A percentile compares a stretch with the other conserved stretches of the same genome.
Conservation (phyloP, 1,140 invertebrate genomes). For the Lucilia sericata region DNA sequence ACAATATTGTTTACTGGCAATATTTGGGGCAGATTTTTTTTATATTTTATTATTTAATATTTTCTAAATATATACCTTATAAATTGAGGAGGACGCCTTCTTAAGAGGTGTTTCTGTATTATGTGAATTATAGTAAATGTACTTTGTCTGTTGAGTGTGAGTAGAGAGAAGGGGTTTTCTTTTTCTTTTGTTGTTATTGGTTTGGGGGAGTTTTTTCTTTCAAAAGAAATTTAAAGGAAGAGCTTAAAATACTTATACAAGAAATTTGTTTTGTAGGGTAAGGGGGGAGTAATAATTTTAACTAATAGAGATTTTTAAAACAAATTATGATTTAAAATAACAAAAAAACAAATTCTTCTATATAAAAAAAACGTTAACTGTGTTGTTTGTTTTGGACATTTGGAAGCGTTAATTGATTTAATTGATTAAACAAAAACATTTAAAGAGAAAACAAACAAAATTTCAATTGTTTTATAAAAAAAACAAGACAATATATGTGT, state of each 20-base stretch:
- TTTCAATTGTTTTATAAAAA: slow-evolving; percentile 26
- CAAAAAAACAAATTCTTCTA: slow-evolving; percentile 42
- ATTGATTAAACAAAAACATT: slow-evolving; percentile 34
- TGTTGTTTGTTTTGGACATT: slow-evolving; percentile 41
- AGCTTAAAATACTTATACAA: slow-evolving; percentile 32
- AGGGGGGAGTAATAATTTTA: slow-evolving; percentile 11
- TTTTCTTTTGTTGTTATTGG: background rate
- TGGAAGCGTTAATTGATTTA: slow-evolving; percentile 35
- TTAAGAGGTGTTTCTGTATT: background rate
- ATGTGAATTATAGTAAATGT: too few relatives aligned
- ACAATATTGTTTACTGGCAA: slow-evolving; percentile 41
- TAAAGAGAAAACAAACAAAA: slow-evolving; percentile 18
- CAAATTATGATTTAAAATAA: slow-evolving; percentile 37
- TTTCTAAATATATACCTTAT: slow-evolving; percentile 19
- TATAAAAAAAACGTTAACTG: slow-evolving; percentile 33
- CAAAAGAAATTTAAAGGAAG: background rate
- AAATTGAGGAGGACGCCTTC: slow-evolving; percentile 18
- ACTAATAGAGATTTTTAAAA: slow-evolving; percentile 31
- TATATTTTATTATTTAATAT: background rate
- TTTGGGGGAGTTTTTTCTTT: background rate
- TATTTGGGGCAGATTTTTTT: slow-evolving; percentile 32
- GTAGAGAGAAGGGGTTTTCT: background rate
- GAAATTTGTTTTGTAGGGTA: background rate
- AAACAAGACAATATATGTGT: background rate
- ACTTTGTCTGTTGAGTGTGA: too few relatives aligned